These are phyloP conservation scores for Ectemnius continuus DNA, from an alignment of 2,888 invertebrate genomes.

Conservation along the genomic window DNA sequence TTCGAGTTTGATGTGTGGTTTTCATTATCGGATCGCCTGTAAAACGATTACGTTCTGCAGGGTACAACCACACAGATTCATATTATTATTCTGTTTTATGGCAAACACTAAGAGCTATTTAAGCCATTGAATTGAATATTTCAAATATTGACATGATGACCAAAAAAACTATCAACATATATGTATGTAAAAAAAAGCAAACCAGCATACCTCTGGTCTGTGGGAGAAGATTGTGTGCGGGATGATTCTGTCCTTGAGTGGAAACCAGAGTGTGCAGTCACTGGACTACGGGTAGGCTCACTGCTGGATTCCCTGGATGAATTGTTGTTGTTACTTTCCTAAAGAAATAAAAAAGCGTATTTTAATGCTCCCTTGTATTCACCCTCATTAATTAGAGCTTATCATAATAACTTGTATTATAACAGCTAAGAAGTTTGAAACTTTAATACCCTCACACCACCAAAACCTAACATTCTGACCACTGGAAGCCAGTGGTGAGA, in stretches of 20 bases:
- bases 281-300: conserved; percentile 68
- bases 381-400: too few relatives aligned
- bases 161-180: too few relatives aligned
- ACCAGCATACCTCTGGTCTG: conserved; percentile 77
- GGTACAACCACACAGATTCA: conserved; percentile 78
- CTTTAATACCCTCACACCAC: conserved; percentile 31
- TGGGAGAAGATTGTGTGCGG: conserved; percentile 63
- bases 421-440: conserved; percentile 37
- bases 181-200: conserved; percentile 50
- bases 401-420: conserved; percentile 33
- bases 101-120: conserved; percentile 40
- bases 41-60: conserved; percentile 78
- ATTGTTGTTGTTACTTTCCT: conserved; percentile 77
- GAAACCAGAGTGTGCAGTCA: conserved; percentile 41
- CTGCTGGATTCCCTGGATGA: conserved; percentile 72
- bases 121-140: conserved; percentile 11
- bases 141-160: too few relatives aligned
- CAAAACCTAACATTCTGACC: conserved; percentile 37
- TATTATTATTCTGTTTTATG: conserved; percentile 73
- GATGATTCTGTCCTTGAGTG: conserved; percentile 63
- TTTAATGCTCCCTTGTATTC: conserved; percentile 21
- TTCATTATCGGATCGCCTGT: conserved; percentile 75
- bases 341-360: conserved; percentile 62
- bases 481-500: conserved; percentile 23
- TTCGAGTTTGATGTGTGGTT: conserved; percentile 67